Base-by-base conservation (phyloP, 2,113 vertebrate genomes). In the Brevimyrus niger region DNA sequence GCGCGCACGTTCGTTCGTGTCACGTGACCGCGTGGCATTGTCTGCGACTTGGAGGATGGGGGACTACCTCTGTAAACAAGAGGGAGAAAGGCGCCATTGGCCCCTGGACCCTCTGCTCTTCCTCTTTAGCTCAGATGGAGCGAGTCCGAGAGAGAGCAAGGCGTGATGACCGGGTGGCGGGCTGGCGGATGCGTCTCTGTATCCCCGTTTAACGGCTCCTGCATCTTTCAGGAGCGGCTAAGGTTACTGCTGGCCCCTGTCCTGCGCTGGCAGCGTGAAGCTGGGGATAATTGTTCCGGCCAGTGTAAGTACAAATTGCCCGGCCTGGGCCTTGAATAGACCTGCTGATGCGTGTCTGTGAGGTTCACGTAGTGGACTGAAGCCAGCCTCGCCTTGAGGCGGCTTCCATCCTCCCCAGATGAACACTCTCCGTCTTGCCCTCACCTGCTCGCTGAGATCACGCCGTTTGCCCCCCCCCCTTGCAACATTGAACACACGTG, bases 251-350 rank as follows among this genome's bases (percentile, higher is more conserved):
- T 95, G 95, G 94, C 95, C 38, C 31, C 89, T 90, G 91, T 94
- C 94, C 94, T 92, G 91, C 91, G 93, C 65, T 91, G 91, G 90
- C 91, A 92, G 89, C 69, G 91, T 91, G 91, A 90, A 92, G 92
- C 82, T 91, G 76, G 76, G 93, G 92, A 94, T 95, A 94, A 95
- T 95, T 94, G 95, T 95, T 91, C 89, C 35, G 92, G 90, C 87
- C 92, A 89, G 92, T 95, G 94, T 95, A 95, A 95, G 92, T 96
- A 96, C 95, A 96, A 96, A 96, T 96, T 94, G 95, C 92, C 89
- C 87, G 90, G 92, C 91, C 90, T 65, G 13, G 88, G 84, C 87
- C 90, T 90, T 94, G 92, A 94, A 94, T 94, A 92, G 93, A 92
- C 80, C 84, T 91, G 92, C 89, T 92, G 93, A 93, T 92, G 90